Evolutionary conservation across 2,113 vertebrate genomes (phyloP), one percentile per base, ranked within the genome.

Genomic region (Oreotrochilus melanogaster): DNA sequence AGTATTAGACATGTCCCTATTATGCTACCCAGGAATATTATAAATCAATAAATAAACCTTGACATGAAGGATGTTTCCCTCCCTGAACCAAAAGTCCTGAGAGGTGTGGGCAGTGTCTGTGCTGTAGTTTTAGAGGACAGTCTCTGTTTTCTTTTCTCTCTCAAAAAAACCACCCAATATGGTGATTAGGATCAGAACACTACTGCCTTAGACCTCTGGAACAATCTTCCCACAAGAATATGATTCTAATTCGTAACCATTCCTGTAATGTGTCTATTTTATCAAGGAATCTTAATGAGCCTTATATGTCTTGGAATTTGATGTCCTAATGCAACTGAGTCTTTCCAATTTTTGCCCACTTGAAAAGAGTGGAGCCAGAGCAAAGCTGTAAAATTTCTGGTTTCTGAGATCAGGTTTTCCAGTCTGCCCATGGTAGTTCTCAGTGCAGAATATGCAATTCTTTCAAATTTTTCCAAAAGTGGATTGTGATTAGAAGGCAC

Each of bases 31-130:
- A 87, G 45, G 50, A 93, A 94, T 82, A 79, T 78, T 54, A 69
- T 94, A 89, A 95, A 89, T 80, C 89, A 72, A 89, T 92, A 96
- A 95, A 92, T 92, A 96, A 95, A 85, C 54, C 87, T 95, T 42
- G 65, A 89, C 61, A 78, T 56, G 86, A 92, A 85, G 84, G 73
- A 42, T 94, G 89, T 85, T 93, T 92, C 6, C 84, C 84, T 85
- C 66, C 0, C 45, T 64, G 72, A 92, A 76, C 33, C 75, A 85
- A 89, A 64, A 24, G 78, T 43, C 62, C 69, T 84, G 57, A 78
- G 73, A 91, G 28, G 39, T 71, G 73, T 67, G 39, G 37, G 33
- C 18, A 86, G 22, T 65, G 13, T 64, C 14, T 16, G 28, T 65
- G 22, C 35, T 81, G 27, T 42, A 17, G 23, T 78, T 93, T 93